Base-by-base conservation (phyloP, 1,140 invertebrate genomes). In the Melanaphis sacchari region DNA sequence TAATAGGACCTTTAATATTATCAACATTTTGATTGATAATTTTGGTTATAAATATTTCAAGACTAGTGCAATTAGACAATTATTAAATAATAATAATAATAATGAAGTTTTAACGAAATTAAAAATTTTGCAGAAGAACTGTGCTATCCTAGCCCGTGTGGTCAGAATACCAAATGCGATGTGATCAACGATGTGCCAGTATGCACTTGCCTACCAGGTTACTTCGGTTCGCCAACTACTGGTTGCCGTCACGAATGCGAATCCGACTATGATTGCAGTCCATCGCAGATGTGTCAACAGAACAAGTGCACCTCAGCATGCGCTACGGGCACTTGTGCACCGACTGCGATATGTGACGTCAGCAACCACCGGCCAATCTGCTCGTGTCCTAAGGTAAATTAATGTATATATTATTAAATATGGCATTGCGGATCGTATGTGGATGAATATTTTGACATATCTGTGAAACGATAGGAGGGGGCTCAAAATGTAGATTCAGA, bases 191-290 rank as follows among this genome's bases (percentile, higher is more conserved):
- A 96, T 82, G 96, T 97, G 43, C 97, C 98, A 11, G 97, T 97
- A 26, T 98, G 98, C 94, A 96, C 96, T 43, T 98, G 97, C 94
- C 94, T 97, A 15, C 96, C 97, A 31, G 97, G 97, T 94, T 98
- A 96, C 94, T 95, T 95, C 94, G 98, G 98, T 18, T 97, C 97
- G 94, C 97, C 97, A 15, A 95, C 98, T 22, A 95, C 95, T 84
- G 97, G 97, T 7, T 98, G 97, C 94, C 96, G 96, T 31, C 97
- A 97, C 94, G 97, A 97, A 95, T 98, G 98, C 94, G 97, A 98
- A 87, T 96, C 96, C 4, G 97, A 98, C 94, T 95, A 95, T 26
- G 97, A 98, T 93, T 98, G 97, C 94, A 95, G 96, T 7, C 94
- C 96, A n/a, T 96, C 96, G 90, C 96, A 97, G 87, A 96, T 97